Evolutionary conservation across 2,888 invertebrate species (phyloP).

Genomic region (Apamea monoglypha): DNA sequence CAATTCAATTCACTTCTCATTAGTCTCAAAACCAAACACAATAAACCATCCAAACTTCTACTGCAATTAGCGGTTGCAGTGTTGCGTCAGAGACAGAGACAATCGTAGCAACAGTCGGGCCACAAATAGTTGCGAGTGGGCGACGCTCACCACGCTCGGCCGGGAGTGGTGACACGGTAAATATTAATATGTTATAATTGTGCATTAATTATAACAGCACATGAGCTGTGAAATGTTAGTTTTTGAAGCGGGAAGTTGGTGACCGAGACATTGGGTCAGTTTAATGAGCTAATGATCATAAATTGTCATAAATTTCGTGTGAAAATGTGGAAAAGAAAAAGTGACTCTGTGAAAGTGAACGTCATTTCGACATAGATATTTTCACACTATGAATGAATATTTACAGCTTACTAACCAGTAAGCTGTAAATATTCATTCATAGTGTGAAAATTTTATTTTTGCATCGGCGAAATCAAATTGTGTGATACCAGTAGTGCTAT

Average conservation of each 20-base stretch:
- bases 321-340: not conserved
- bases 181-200: slow-evolving; percentile 65
- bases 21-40: not conserved
- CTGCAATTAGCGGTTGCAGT: slow-evolving; percentile 61
- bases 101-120: slow-evolving; percentile 51
- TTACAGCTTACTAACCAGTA: too few species aligned
- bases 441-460: not conserved
- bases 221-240: slow-evolving; percentile 53
- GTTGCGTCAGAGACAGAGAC: slow-evolving; percentile 62
- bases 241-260: slow-evolving; percentile 34
- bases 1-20: slow-evolving; percentile 18
- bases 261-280: slow-evolving; percentile 47
- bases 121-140: slow-evolving; percentile 64
- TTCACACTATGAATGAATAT: too few species aligned
- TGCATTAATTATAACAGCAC: slow-evolving; percentile 57
- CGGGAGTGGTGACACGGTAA: slow-evolving; percentile 54
- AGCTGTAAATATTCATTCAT: too few species aligned
- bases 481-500: not conserved
- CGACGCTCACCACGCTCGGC: slow-evolving; percentile 42
- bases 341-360: not conserved
- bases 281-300: not conserved
- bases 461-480: not conserved
- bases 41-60: slow-evolving; percentile 22
- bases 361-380: not conserved
- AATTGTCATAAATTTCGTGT: not conserved